Percentiles rank a stretch among this genome's conserved stretches.
Evolutionary conservation across 2,888 invertebrate genomes (phyloP).

Genomic region (Hirtodrosophila alboralis): DNA sequence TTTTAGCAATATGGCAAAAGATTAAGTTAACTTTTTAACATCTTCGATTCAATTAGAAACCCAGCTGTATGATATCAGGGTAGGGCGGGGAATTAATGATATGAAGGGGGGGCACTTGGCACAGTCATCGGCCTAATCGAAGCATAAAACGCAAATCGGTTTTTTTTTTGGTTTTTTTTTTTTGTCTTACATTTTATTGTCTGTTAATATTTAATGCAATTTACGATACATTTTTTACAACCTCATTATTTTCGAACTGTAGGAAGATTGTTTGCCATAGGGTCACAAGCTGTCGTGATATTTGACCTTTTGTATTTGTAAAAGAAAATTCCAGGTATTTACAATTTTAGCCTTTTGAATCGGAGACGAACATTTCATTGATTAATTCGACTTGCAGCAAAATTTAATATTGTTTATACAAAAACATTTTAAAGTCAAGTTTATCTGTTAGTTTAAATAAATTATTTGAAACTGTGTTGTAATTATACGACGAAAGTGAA

Average conservation of each 20-base stretch:
- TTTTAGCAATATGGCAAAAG: not conserved
- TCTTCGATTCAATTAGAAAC: constrained; percentile 29
- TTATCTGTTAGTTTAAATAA: too few relatives aligned
- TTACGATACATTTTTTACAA: constrained; percentile 78
- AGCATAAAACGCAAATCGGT: constrained; percentile 72
- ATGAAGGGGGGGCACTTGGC: not conserved
- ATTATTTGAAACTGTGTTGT: too few relatives aligned
- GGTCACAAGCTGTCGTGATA: too few relatives aligned
- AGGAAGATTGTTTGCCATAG: constrained; percentile 28
- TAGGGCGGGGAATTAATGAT: not conserved
- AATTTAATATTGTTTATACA: too few relatives aligned
- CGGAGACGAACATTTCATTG: too few relatives aligned
- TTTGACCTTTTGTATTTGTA: too few relatives aligned
- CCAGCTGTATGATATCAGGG: constrained; percentile 8
- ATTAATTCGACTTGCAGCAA: too few relatives aligned
- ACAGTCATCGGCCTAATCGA: constrained; percentile 63
- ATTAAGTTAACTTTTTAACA: constrained; percentile 26
- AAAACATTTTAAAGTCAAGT: too few relatives aligned
- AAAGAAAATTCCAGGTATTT: too few relatives aligned
- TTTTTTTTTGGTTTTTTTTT: constrained; percentile 50
- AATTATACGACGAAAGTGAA: too few relatives aligned
- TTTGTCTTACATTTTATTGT: constrained; percentile 59
- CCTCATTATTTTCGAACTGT: constrained; percentile 64
- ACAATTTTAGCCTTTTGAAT: too few relatives aligned
- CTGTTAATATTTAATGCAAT: constrained; percentile 78